phyloP scores from a whole-genome alignment of 1,140 invertebrate genomes.

The Euglossa dilemma region DNA sequence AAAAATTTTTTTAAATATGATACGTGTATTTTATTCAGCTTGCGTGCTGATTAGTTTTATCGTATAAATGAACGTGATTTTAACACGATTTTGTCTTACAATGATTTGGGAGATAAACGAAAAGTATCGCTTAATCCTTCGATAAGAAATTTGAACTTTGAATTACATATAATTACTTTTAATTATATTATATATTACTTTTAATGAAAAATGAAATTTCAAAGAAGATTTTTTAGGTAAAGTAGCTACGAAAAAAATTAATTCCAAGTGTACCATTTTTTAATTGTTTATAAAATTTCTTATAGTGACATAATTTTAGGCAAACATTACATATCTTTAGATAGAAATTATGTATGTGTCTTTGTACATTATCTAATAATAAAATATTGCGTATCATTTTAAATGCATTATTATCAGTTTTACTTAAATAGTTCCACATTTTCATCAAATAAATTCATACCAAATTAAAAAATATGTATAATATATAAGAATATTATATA shows the following conservation, averaged over 20 bases:
- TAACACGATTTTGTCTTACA: too few relatives aligned
- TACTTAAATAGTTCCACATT: not conserved
- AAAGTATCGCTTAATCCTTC: not conserved
- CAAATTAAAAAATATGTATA: too few relatives aligned
- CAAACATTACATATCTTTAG: too few relatives aligned
- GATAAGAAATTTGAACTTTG: not conserved
- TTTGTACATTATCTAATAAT: not conserved
- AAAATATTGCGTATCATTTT: not conserved
- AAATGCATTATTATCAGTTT: not conserved
- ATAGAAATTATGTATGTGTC: not conserved
- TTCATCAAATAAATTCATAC: not conserved
- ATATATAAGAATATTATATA: too few relatives aligned
- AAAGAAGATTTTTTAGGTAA: too few relatives aligned
- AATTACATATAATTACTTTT: not conserved
- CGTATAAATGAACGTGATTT: not conserved
- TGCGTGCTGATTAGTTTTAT: not conserved
- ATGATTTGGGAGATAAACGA: not conserved
- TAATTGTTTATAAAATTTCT: too few relatives aligned
- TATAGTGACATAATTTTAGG: too few relatives aligned
- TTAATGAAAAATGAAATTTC: not conserved
- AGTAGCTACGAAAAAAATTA: too few relatives aligned
- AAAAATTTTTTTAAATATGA: not conserved
- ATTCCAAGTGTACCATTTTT: too few relatives aligned
- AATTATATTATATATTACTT: not conserved
- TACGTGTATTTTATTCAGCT: not conserved